phyloP scores from a whole-genome alignment of 2,113 vertebrate genomes.

The Cheilinus undulatus region DNA sequence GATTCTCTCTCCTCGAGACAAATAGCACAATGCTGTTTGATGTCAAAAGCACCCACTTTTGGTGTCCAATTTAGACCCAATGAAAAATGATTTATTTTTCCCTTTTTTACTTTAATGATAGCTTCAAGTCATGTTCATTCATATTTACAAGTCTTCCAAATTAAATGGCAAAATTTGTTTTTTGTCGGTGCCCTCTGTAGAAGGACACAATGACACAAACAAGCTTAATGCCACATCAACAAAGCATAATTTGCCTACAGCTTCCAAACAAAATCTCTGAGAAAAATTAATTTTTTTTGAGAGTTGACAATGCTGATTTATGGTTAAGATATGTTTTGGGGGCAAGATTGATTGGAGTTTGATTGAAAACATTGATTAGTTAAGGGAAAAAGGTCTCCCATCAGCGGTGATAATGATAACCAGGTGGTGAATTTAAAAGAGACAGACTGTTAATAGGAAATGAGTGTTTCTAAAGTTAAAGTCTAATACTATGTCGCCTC shows the following conservation, averaged over 20 bases:
- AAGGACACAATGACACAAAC: neutral
- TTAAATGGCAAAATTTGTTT: neutral
- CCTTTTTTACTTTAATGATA: slow-evolving; percentile 30
- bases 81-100: slow-evolving; percentile 25
- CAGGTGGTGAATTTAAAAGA: too few species aligned
- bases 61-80: neutral
- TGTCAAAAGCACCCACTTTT: slow-evolving; percentile 5
- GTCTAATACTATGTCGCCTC: neutral
- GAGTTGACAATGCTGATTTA: neutral
- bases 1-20: slow-evolving; percentile 33
- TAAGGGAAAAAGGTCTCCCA: too few species aligned
- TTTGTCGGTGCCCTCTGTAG: neutral
- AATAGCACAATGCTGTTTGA: slow-evolving; percentile 31
- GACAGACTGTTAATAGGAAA: neutral
- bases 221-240: neutral
- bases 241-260: neutral
- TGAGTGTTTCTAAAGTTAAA: neutral
- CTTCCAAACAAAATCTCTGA: neutral
- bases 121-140: slow-evolving; percentile 28
- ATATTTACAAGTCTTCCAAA: neutral
- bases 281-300: neutral
- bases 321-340: too few species aligned
- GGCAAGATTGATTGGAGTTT: too few species aligned
- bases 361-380: too few species aligned
- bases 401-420: too few species aligned